phyloP scores from a whole-genome alignment of 1,140 invertebrate species.

The Camponotus vicinus region DNA sequence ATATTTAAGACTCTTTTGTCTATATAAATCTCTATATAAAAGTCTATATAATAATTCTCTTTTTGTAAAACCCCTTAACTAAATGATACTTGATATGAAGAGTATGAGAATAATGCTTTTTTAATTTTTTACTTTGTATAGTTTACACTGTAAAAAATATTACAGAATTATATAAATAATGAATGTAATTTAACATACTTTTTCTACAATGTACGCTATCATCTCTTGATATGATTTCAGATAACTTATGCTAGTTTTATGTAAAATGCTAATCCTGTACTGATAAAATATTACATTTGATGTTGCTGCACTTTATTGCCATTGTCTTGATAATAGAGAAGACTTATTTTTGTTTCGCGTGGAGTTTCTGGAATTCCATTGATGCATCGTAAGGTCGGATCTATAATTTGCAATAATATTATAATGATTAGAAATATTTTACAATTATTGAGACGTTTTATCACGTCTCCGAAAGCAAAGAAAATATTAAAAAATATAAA shows the following conservation, averaged over 20 bases:
- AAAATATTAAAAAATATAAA: no score
- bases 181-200: background rate
- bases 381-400: background rate
- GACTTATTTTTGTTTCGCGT: constrained; percentile 54
- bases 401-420: constrained; percentile 9
- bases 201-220: constrained; percentile 23
- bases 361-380: background rate
- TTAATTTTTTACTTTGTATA: background rate
- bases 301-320: background rate
- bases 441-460: background rate
- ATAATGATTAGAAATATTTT: background rate
- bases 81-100: background rate
- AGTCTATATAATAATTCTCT: background rate
- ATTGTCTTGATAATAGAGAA: constrained; percentile 37
- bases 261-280: constrained; percentile 5
- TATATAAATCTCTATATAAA: background rate
- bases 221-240: background rate
- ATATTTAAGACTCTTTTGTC: background rate
- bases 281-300: constrained; percentile 19
- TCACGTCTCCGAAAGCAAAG: no score
- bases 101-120: background rate
- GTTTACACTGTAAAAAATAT: background rate
- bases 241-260: background rate
- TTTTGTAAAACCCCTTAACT: constrained; percentile 12
- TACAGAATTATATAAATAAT: no score